Evolutionary conservation across 1,140 invertebrate species (phyloP), one percentile per base, ranked within the genome.

Genomic region (Apis florea): DNA sequence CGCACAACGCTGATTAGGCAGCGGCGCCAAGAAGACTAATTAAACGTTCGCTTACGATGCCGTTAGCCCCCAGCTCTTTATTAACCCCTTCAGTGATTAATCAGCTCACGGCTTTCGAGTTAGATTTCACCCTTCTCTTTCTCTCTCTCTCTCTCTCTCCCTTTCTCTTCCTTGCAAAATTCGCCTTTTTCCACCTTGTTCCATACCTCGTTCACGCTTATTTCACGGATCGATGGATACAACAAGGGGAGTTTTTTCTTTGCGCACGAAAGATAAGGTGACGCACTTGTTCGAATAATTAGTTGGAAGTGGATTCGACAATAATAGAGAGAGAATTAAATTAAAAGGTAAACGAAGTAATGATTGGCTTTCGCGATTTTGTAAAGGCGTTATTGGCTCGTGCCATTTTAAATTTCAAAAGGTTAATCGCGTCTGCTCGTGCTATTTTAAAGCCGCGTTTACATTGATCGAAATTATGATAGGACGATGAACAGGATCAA

Each of bases 81-180:
- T 79, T 72, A 79, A 79, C 78, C 78, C 78, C 31, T 79, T 79
- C 59, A n/a, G 51, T 54, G 69, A 79, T 79, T 61, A 79, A 79
- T 63, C 69, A 21, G 49, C 68, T 72, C 49, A 17, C 51, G 31
- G 63, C 63, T 66, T 4, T 21, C 19, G 19, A 58, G 70, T 73
- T 24, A 24, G 31, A 72, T 59, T 72, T 72, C 70, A 58, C 24
- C n/a, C 59, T 47, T 10, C n/a, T n/a, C 21, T 15, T 13, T 17
- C 19, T n/a, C 10, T 49, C 12, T 17, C 51, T 40, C 12, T n/a
- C 64, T 73, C 26, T 53, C n/a, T n/a, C 10, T 49, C 12, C 15
- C 51, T 40, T 8, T n/a, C 64, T 73, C 26, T 53, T 51, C 19
- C 31, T 19, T 17, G 66, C 11, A 15, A 24, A n/a, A 24, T 24